Evolutionary conservation across 2,113 vertebrate genomes (phyloP).

Genomic region (Piprites chloris): DNA sequence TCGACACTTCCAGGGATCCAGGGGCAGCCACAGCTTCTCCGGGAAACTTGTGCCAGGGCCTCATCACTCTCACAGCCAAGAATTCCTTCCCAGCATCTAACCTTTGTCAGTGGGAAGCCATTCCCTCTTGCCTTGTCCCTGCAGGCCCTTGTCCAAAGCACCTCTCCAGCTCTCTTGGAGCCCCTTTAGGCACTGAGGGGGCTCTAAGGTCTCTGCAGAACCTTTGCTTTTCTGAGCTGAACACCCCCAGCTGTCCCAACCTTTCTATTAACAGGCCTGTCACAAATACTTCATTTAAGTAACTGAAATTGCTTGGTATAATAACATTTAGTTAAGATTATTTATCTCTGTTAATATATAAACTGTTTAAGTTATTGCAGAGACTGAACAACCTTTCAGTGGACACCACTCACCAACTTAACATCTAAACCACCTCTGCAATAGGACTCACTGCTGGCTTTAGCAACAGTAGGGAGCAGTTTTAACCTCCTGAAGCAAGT

Average conservation of each 20-base stretch:
- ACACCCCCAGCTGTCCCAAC: neutral
- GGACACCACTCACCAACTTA: neutral
- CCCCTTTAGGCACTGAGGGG: neutral
- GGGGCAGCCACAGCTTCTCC: neutral
- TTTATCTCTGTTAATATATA: neutral
- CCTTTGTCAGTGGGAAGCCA: neutral
- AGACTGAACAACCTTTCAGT: neutral
- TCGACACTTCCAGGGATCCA: neutral
- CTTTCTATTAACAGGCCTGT: neutral
- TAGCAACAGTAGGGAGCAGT: rapidly evolving
- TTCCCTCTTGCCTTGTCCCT: neutral
- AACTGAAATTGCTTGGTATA: neutral
- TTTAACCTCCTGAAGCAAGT: neutral
- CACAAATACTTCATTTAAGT: neutral
- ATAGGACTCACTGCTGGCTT: neutral
- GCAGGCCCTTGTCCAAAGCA: neutral
- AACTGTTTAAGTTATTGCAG: neutral
- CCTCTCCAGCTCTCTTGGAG: neutral
- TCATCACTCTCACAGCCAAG: neutral
- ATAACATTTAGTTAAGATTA: neutral
- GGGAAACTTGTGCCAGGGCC: neutral
- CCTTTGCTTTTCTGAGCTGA: neutral
- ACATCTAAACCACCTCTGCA: neutral
- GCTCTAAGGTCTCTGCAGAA: neutral
- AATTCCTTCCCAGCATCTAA: neutral